phyloP scores from a whole-genome alignment of 2,113 vertebrate species.

The Carollia perspicillata region DNA sequence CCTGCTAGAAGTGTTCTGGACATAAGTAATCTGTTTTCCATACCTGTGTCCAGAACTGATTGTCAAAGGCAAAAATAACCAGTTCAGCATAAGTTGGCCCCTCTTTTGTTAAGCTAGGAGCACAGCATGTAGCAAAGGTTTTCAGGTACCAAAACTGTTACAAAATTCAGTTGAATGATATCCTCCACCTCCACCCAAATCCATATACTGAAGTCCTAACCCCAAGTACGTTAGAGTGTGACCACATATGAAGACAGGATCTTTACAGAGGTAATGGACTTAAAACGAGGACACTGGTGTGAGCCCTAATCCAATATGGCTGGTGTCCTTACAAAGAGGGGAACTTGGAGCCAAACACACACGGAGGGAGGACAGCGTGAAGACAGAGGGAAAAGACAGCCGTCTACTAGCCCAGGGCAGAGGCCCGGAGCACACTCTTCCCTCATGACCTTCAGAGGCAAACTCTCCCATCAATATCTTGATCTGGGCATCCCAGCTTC shows the following conservation, averaged over 20 bases:
- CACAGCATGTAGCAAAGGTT: background rate
- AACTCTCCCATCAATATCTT: background rate
- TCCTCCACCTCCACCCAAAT: background rate
- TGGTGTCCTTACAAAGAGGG: background rate
- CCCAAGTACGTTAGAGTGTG: background rate
- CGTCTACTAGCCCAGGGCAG: background rate
- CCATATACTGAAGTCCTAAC: no score
- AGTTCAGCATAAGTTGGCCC: background rate
- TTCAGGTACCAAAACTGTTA: background rate
- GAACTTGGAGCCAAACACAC: background rate
- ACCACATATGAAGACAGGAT: background rate
- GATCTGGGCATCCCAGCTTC: background rate
- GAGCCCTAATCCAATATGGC: background rate
- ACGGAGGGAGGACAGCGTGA: rapidly evolving
- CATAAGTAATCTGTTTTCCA: background rate
- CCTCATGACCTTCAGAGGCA: background rate
- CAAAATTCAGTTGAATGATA: background rate
- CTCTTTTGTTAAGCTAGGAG: background rate
- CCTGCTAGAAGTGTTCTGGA: background rate
- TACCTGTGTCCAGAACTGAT: background rate
- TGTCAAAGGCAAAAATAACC: background rate
- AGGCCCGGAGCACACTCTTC: background rate
- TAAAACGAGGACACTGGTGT: background rate
- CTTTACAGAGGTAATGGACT: background rate
- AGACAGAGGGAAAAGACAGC: background rate